Evolutionary conservation across 2,113 vertebrate genomes (phyloP), one percentile per base, ranked within the genome.

Genomic region (Coregonus clupeaformis): DNA sequence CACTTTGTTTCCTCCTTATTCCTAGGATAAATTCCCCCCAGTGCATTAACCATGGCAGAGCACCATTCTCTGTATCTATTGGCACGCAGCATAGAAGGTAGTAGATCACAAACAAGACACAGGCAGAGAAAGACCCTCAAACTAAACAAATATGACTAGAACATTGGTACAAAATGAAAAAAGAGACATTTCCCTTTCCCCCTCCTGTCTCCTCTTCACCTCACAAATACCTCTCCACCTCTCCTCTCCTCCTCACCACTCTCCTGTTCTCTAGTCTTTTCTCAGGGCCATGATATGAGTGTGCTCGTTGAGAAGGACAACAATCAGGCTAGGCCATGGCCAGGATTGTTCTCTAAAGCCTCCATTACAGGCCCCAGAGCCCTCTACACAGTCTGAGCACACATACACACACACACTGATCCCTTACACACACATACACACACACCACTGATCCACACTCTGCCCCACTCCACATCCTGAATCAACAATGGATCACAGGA

Each of bases 281-380:
- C 29, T 29, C 6, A 24, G 30, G 20, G n/a, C 65, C 29, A 67
- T 36, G 65, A 18, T 64, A 45, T 12, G 5, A 45, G 42, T 12
- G 42, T 45, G 42, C 11, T 6, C 11, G 7, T 45, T 45, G 1
- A 45, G 62, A 64, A 27, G 60, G 65, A 6, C 30, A 67, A 36
- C 30, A 67, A 6, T n/a, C 32, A 71, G 6, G 42, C 42, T 45
- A 72, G 60, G 57, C 75, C 49, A 76, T 71, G 27, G 25, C 6
- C 12, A 64, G 62, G 62, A 64, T 64, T 27, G 7, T 67, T 22
- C 65, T 36, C 29, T 32, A 67, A 67, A 32, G 30, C 30, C 30
- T 66, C 64, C 13, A 68, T 36, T 68, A 68, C 65, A 45, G 32
- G 32, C 30, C 32, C 6, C 30, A 42, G 66, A 20, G 32, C 66